phyloP scores from a whole-genome alignment of 2,888 invertebrate genomes.

The Conistra vaccinii region DNA sequence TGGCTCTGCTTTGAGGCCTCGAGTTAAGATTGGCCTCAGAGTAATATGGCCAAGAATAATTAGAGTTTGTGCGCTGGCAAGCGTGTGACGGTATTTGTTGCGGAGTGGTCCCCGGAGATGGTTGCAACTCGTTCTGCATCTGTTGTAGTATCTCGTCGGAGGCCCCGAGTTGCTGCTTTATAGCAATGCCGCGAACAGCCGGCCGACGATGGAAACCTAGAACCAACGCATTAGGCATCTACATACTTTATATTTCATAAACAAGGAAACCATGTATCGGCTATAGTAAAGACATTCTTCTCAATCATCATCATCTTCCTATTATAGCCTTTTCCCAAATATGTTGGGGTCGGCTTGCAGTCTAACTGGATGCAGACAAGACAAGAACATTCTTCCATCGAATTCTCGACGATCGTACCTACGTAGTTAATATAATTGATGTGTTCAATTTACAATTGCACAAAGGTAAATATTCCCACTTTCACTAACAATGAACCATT shows the following conservation, averaged over 20 bases:
- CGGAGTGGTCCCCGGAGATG: constrained; percentile 76
- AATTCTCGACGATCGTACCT: background rate
- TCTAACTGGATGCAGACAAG: too few relatives aligned
- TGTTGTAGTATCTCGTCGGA: constrained; percentile 95
- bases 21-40: constrained; percentile 90
- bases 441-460: background rate
- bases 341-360: too few relatives aligned
- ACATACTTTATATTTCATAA: background rate
- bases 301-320: background rate
- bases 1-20: constrained; percentile 84
- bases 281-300: background rate
- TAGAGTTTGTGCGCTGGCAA: constrained; percentile 83
- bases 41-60: constrained; percentile 93
- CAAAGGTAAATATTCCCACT: background rate
- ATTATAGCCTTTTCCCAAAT: too few relatives aligned
- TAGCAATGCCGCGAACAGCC: constrained; percentile 95
- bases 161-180: constrained; percentile 95
- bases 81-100: constrained; percentile 79
- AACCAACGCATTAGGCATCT: constrained; percentile 5
- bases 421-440: background rate
- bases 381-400: background rate
- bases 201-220: constrained; percentile 95
- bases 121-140: constrained; percentile 93
- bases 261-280: background rate
- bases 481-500: background rate